Evolutionary conservation across 1,140 invertebrate genomes (phyloP).

Genomic region (Telenomus remus): DNA sequence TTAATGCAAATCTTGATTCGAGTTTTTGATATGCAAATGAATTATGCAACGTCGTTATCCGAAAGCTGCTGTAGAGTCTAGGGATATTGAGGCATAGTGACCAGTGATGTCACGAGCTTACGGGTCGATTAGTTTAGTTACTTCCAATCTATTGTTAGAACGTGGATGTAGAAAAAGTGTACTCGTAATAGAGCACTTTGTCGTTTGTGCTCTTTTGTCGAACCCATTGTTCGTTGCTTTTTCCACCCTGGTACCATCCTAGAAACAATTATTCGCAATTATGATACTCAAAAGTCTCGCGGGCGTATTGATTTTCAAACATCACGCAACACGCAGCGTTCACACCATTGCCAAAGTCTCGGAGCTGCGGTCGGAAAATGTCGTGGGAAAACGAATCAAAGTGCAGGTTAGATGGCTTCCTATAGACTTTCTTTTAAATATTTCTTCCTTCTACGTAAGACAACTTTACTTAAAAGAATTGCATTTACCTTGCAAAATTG

Average conservation of each 20-base stretch:
- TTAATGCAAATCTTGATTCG: no score
- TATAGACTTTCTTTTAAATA: constrained; percentile 8
- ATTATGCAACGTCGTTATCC: no score
- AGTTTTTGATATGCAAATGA: no score
- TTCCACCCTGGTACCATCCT: background rate
- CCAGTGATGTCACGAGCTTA: background rate
- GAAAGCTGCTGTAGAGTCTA: no score
- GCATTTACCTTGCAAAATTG: no score
- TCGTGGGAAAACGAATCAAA: constrained; percentile 62
- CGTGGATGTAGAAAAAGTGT: background rate
- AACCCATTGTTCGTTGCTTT: background rate
- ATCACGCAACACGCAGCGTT: constrained; percentile 5
- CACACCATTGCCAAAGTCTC: constrained; percentile 63
- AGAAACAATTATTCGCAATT: background rate
- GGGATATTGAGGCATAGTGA: background rate
- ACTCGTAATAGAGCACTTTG: background rate
- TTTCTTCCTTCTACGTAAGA: no score
- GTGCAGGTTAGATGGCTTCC: constrained; percentile 66
- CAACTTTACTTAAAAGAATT: no score
- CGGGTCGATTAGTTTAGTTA: background rate
- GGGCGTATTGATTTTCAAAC: constrained; percentile 3
- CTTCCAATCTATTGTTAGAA: constrained; percentile 5
- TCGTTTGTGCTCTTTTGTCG: background rate
- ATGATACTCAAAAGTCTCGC: constrained; percentile 2
- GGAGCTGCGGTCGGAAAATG: constrained; percentile 58